phyloP scores from a whole-genome alignment of 2,797 vertebrate genomes.

The Gambusia yucatana region DNA sequence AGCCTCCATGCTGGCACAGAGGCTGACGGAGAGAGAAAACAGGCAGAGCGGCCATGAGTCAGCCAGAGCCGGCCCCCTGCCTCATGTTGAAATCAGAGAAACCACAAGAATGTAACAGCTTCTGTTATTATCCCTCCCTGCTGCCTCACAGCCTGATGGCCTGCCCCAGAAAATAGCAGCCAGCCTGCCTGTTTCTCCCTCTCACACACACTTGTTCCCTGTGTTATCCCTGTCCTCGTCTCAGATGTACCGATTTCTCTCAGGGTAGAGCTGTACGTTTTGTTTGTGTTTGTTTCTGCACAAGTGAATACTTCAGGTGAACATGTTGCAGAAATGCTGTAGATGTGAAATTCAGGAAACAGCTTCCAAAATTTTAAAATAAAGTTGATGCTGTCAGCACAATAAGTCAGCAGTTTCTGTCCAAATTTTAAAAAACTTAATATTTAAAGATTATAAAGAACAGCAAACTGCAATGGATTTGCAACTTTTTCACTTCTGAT shows the following conservation, averaged over 20 bases:
- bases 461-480: background rate
- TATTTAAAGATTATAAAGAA: background rate
- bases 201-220: conserved; percentile 16
- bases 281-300: conserved; percentile 22
- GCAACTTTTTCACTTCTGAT: too few species aligned
- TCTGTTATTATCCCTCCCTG: conserved; percentile 78
- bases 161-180: conserved; percentile 67
- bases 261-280: conserved; percentile 47
- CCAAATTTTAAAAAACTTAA: background rate
- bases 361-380: too few species aligned
- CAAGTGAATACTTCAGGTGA: conserved; percentile 10
- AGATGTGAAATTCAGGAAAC: background rate
- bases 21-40: conserved; percentile 25
- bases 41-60: conserved; percentile 56
- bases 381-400: too few species aligned
- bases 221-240: conserved; percentile 38
- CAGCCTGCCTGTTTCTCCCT: conserved; percentile 46
- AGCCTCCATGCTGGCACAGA: conserved; percentile 48
- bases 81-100: conserved; percentile 80
- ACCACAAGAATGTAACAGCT: conserved; percentile 82
- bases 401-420: background rate
- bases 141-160: conserved; percentile 70
- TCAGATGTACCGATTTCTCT: conserved; percentile 41
- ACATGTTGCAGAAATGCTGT: background rate
- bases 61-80: conserved; percentile 67